These are phyloP conservation scores for Melolontha melolontha DNA, from an alignment of 2,888 invertebrate genomes.

Conservation along the genomic window DNA sequence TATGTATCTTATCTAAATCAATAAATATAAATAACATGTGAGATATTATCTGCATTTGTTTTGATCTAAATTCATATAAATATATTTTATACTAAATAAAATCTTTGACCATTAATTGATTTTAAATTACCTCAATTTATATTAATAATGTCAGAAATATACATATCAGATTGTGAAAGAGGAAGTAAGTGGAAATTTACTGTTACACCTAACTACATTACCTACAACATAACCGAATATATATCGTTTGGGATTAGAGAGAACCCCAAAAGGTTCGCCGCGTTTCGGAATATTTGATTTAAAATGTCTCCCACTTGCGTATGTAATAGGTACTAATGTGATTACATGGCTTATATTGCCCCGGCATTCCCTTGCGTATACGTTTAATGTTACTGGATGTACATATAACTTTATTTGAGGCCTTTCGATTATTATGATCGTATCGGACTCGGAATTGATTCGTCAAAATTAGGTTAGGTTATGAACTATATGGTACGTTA, in stretches of 20 bases:
- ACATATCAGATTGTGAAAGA: constrained; percentile 20
- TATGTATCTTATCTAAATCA: no score
- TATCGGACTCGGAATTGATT: constrained; percentile 6
- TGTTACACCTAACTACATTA: constrained; percentile 33
- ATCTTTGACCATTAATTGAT: constrained; percentile 11
- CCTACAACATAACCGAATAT: constrained; percentile 32
- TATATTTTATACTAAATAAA: no score
- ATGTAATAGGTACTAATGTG: constrained; percentile 48
- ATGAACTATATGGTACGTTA: no score
- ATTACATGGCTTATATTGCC: constrained; percentile 48
- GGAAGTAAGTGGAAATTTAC: constrained; percentile 23
- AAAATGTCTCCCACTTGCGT: constrained; percentile 49
- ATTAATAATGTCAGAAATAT: background rate
- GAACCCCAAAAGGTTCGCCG: constrained; percentile 46
- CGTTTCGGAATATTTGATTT: constrained; percentile 48
- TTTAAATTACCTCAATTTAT: constrained; percentile 18
- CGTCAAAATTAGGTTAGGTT: constrained; percentile 20
- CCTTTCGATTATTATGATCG: constrained; percentile 31
- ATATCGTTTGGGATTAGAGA: constrained; percentile 44
- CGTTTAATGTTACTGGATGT: constrained; percentile 53
- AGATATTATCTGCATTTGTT: no score
- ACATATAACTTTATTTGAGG: constrained; percentile 19
- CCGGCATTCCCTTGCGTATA: constrained; percentile 49
- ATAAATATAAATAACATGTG: no score
- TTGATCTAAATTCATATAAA: no score